phyloP scores from a whole-genome alignment of 2,888 invertebrate species.

The Drepanosiphum platanoidis region DNA sequence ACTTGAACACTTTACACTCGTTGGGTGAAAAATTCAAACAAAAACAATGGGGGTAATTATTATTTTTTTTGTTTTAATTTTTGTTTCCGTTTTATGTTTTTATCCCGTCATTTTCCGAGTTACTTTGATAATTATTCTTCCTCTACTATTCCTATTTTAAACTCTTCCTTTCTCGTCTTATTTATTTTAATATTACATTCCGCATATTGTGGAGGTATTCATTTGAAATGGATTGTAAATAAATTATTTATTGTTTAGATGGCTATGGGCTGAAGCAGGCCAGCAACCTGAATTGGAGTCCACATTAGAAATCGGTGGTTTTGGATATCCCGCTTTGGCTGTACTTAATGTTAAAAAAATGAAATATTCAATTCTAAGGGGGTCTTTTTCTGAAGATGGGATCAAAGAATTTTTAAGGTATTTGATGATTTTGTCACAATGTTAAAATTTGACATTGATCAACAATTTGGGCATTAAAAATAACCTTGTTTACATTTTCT shows the following conservation, averaged over 20 bases:
- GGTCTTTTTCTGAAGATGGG: constrained; percentile 93
- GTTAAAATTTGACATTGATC: not conserved
- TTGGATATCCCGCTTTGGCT: constrained; percentile 98
- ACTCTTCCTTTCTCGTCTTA: not conserved
- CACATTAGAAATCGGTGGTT: constrained; percentile 93
- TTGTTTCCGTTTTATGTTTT: not conserved
- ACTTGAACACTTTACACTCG: constrained; percentile 77
- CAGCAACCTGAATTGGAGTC: constrained; percentile 86
- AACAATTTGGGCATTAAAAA: not conserved
- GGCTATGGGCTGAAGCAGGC: constrained; percentile 96
- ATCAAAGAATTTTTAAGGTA: constrained; percentile 92
- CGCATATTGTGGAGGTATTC: not conserved
- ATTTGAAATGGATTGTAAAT: not conserved
- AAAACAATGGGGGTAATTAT: constrained; percentile 90
- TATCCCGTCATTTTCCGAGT: not conserved
- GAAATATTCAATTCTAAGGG: constrained; percentile 92
- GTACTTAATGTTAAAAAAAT: constrained; percentile 96
- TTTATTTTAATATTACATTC: no score
- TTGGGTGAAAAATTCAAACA: constrained; percentile 92
- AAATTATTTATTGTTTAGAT: constrained; percentile 69
- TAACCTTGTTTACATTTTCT: constrained; percentile 29
- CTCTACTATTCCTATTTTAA: not conserved
- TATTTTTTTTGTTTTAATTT: constrained; percentile 1
- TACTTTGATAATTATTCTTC: not conserved
- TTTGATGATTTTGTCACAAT: constrained; percentile 40